phyloP scores from a whole-genome alignment of 1,140 invertebrate genomes.

The Gryllus bimaculatus region DNA sequence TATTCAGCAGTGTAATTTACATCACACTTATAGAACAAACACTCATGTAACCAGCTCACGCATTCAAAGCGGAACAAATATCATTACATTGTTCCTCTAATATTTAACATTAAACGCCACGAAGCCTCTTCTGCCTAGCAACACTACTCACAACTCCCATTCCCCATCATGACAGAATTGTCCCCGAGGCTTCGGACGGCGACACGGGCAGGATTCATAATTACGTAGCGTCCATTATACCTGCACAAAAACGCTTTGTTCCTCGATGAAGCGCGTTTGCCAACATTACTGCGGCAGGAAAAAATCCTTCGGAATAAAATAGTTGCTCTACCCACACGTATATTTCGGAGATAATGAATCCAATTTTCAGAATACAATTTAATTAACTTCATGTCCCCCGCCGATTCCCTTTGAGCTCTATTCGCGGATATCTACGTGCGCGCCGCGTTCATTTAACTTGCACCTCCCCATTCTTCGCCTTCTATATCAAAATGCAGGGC shows the following conservation, averaged over 20 bases:
- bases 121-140: neutral
- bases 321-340: neutral
- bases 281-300: neutral
- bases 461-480: neutral
- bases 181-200: neutral
- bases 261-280: neutral
- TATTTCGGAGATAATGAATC: constrained; percentile 1
- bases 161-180: neutral
- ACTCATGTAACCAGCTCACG: too few species aligned
- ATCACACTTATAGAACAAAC: too few species aligned
- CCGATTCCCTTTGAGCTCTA: neutral
- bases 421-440: neutral
- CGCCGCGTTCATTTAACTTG: neutral
- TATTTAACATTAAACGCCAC: too few species aligned
- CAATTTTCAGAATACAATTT: neutral
- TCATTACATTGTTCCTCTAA: too few species aligned
- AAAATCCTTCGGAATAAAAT: neutral
- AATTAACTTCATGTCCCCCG: neutral
- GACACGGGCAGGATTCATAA: neutral
- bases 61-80: too few species aligned
- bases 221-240: neutral
- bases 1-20: too few species aligned
- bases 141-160: neutral
- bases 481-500: neutral
- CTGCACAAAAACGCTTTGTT: neutral